phyloP scores from a whole-genome alignment of 2,113 vertebrate species.

The Gadus macrocephalus region DNA sequence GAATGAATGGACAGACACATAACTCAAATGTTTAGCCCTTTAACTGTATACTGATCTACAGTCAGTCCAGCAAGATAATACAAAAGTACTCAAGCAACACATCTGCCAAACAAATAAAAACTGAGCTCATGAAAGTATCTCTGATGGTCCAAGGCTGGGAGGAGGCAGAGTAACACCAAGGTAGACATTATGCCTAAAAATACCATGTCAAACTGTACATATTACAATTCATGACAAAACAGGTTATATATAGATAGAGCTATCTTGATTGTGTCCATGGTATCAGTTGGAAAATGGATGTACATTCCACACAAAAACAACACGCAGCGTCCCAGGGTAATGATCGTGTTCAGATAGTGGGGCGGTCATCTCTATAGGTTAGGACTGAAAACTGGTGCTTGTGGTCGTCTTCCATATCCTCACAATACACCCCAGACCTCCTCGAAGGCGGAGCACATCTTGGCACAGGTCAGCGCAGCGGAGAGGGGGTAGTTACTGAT shows the following conservation, averaged over 20 bases:
- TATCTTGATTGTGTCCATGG: not conserved
- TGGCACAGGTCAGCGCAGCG: constrained; percentile 91
- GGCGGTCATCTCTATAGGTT: no score
- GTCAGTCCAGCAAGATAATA: not conserved
- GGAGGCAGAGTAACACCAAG: not conserved
- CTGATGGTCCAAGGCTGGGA: not conserved
- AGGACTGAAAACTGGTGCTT: not conserved
- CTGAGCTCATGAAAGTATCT: constrained; percentile 2
- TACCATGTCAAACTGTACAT: no score
- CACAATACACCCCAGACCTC: constrained; percentile 90
- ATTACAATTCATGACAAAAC: not conserved
- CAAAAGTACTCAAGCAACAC: constrained; percentile 17
- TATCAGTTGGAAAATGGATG: constrained; percentile 9
- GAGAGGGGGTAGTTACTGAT: constrained; percentile 97
- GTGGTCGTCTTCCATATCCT: constrained; percentile 34
- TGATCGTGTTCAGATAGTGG: constrained; percentile 14
- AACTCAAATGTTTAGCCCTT: no score
- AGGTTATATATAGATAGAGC: constrained; percentile 12
- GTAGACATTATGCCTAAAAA: constrained; percentile 6
- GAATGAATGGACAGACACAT: no score
- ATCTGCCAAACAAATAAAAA: constrained; percentile 7
- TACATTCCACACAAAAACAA: not conserved
- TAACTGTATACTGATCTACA: constrained; percentile 2
- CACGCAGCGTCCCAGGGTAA: constrained; percentile 9
- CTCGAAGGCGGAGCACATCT: constrained; percentile 94